phyloP scores from a whole-genome alignment of 2,113 vertebrate genomes.

The Albula glossodonta region DNA sequence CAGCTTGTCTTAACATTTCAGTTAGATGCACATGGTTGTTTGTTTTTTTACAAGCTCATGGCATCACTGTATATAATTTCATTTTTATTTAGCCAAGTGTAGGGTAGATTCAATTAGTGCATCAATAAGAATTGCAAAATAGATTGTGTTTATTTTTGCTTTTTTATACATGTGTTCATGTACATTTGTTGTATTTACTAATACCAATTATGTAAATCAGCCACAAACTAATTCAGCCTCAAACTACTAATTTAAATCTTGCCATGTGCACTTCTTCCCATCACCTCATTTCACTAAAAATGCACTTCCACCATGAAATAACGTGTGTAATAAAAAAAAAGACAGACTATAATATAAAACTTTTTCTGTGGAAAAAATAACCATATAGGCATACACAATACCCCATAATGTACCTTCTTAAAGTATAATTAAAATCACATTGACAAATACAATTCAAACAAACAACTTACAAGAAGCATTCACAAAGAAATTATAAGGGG shows the following conservation, averaged over 20 bases:
- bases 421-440: neutral
- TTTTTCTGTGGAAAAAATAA: no score
- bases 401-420: neutral
- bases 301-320: neutral
- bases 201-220: neutral
- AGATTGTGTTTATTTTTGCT: neutral
- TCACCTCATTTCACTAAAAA: neutral
- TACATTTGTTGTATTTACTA: neutral
- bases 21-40: no score
- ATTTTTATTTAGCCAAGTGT: neutral
- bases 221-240: neutral
- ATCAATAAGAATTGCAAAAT: neutral
- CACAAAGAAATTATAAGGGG: no score
- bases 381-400: no score
- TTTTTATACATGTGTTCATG: neutral
- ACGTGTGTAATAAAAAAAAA: neutral
- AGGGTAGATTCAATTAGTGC: neutral
- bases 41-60: no score
- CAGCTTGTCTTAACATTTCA: no score
- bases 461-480: no score
- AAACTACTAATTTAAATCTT: neutral
- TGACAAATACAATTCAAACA: neutral
- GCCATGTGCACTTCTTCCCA: neutral
- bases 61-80: neutral
- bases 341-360: neutral